Evolutionary conservation across 1,140 invertebrate species (phyloP), one percentile per base, ranked within the genome.

Genomic region (Euura saliciscinereae): DNA sequence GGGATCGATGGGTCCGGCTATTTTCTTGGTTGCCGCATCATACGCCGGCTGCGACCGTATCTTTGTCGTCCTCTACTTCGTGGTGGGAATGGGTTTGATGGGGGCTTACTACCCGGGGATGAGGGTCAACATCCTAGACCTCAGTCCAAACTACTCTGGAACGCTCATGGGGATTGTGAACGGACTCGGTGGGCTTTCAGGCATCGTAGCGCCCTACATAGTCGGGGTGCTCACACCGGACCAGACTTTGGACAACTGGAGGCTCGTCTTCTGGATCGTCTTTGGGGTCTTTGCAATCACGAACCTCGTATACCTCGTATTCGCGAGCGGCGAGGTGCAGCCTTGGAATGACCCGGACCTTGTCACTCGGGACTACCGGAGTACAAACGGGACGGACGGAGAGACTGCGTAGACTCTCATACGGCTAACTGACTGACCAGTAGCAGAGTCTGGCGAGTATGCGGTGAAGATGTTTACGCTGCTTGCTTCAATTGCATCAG

Each of bases 91-190:
- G 91, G 91, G 91, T 2, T 87, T 92, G 6, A 94, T 94, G 92
- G 93, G 93, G 6, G 90, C 92, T 8, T 94, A 92, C 81, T 94
- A 93, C 86, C 92, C 92, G 66, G 92, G 92, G 46, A 92, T 94
- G 89, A 93, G 94, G 83, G 91, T 94, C 2, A 96, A 96, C 79
- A 92, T 94, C 11, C 85, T 97, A 67, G 95, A 97, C 84, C 90
- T 97, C 69, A 93, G 93, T 51, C 93, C 94, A 3, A 95, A 95
- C 84, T 94, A 92, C 85, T 93, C 94, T 10, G 94, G 95, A 67
- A 93, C 93, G 2, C 84, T 95, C 28, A 96, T 96, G 89, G 95
- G 94, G 2, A 89, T 97, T 51, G 93, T 94, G 0, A 96, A 97
- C 82, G 94, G 94, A 1, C 92, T 95, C 71, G 95, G 94, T 4